Percentiles rank a stretch among this genome's conserved stretches.
Evolutionary conservation across 2,113 vertebrate genomes (phyloP).

Genomic region (Lagenorhynchus albirostris): DNA sequence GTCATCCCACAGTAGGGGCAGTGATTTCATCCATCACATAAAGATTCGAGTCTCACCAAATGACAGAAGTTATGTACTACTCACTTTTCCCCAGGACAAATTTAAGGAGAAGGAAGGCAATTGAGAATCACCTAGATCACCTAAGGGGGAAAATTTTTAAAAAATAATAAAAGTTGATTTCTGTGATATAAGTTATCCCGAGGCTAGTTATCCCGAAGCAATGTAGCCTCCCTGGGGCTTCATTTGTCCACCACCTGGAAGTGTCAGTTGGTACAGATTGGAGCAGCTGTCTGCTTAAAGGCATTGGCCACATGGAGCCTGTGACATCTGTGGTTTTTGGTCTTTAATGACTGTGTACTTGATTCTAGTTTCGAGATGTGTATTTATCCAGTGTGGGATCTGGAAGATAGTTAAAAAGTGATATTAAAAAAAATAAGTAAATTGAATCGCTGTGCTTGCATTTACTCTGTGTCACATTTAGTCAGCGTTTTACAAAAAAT

Average conservation of each 20-base stretch:
- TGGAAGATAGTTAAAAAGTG: conserved; percentile 15
- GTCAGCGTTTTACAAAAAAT: background rate
- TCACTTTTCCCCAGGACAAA: background rate
- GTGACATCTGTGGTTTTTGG: conserved; percentile 30
- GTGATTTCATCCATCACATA: background rate
- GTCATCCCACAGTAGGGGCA: background rate
- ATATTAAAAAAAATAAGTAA: conserved; percentile 27
- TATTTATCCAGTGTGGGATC: background rate
- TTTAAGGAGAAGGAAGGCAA: background rate
- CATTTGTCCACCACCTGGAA: background rate
- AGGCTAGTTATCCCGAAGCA: background rate
- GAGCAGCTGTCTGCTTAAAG: conserved; percentile 53
- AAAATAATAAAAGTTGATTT: background rate
- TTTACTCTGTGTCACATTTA: background rate
- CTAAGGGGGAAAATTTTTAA: background rate
- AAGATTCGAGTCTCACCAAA: background rate
- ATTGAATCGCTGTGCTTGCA: background rate
- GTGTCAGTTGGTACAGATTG: conserved; percentile 18
- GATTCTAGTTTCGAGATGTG: conserved; percentile 16
- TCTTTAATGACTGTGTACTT: conserved; percentile 33
- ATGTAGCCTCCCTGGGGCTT: conserved; percentile 10
- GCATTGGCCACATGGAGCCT: background rate
- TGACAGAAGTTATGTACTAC: background rate
- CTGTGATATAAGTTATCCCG: conserved; percentile 21
- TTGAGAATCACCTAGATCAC: conserved; percentile 7